These are phyloP conservation scores for Chinchilla lanigera DNA, from an alignment of 2,113 vertebrate species.

Conservation along the genomic window DNA sequence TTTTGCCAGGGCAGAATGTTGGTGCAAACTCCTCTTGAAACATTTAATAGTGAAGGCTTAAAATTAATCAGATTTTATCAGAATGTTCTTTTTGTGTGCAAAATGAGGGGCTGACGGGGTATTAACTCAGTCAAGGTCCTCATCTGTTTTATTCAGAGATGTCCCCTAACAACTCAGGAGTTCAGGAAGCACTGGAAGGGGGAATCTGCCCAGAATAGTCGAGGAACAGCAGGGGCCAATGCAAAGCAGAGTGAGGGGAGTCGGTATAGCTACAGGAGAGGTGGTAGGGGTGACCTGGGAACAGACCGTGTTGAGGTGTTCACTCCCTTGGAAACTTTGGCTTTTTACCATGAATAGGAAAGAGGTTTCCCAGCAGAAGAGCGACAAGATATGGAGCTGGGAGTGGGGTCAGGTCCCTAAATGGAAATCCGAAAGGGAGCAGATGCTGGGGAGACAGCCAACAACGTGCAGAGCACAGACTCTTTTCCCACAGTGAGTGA, in stretches of 20 bases:
- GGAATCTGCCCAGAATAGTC: not conserved
- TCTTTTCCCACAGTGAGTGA: slow-evolving; percentile 61
- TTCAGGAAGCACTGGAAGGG: not conserved
- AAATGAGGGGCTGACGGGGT: not conserved
- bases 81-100: not conserved
- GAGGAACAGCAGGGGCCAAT: not conserved
- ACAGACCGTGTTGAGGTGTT: not conserved
- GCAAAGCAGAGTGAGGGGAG: not conserved
- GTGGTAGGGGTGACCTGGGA: not conserved
- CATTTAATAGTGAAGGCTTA: slow-evolving; percentile 45
- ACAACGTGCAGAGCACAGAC: slow-evolving; percentile 49
- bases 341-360: not conserved
- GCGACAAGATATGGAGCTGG: not conserved
- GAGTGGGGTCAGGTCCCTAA: not conserved
- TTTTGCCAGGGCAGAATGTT: slow-evolving; percentile 70
- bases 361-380: not conserved
- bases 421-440: slow-evolving; percentile 39
- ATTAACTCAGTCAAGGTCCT: not conserved
- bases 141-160: not conserved
- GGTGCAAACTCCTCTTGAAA: slow-evolving; percentile 56
- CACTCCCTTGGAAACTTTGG: not conserved
- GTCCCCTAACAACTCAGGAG: not conserved
- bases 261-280: not conserved
- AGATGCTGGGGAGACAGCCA: slow-evolving; percentile 65
- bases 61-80: slow-evolving; percentile 61